These are phyloP conservation scores for Pipistrellus pygmaeus DNA, from an alignment of 2,797 vertebrate species.

Conservation along the genomic window DNA sequence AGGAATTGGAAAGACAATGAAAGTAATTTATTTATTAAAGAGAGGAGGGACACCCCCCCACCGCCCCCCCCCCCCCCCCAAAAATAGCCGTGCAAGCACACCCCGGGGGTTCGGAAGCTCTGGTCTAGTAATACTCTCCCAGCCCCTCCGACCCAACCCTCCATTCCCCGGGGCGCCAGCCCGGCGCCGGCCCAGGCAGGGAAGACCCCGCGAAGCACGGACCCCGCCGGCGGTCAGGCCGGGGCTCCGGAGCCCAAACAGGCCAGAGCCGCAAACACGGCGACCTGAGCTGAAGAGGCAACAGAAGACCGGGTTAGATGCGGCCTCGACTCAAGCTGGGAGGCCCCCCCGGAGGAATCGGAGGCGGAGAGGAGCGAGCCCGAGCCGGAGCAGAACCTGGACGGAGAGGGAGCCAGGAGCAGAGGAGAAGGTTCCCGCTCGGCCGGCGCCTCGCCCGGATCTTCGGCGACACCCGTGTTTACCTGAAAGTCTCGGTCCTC, in stretches of 20 bases:
- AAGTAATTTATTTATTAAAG: not conserved
- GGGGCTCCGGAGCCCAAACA: not conserved
- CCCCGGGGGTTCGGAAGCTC: not conserved
- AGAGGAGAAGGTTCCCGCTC: not conserved
- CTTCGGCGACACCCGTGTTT: slow-evolving; percentile 83
- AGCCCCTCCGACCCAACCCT: not conserved
- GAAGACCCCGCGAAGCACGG: not conserved
- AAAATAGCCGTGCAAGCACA: not conserved
- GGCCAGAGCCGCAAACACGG: not conserved
- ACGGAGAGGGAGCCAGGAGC: not conserved
- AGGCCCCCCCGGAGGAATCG: slow-evolving; percentile 38
- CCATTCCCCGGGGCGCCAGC: not conserved
- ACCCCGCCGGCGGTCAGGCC: not conserved
- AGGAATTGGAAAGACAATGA: slow-evolving; percentile 45
- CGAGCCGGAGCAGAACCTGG: not conserved
- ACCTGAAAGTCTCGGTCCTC: slow-evolving; percentile 99
- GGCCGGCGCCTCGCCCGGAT: not conserved
- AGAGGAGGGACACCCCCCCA: no score
- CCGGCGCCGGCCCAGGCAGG: not conserved
- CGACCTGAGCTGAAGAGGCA: not conserved
- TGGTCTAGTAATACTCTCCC: not conserved
- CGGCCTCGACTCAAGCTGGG: slow-evolving; percentile 65
- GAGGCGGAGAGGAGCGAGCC: not conserved
- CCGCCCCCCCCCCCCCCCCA: no score
- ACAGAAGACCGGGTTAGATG: not conserved